Evolutionary conservation across 92 coral and sea anemone genomes (phyloP), one percentile per base, ranked within the genome.

Genomic region (Plumapathes pennacea): DNA sequence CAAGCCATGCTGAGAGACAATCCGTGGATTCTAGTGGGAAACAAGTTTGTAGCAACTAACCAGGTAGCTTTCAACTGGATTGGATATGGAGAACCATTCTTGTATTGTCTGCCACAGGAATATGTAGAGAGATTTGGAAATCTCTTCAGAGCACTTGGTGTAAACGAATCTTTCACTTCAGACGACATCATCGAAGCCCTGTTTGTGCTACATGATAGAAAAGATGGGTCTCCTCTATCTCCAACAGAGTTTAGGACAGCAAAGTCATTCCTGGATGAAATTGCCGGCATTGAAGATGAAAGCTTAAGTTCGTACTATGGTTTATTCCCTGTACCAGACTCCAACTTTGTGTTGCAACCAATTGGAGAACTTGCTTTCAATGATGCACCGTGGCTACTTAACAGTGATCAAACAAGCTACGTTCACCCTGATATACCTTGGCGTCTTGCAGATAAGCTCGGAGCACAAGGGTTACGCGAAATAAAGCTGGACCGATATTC

Each of bases 21-120:
- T 53, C 86, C 89, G 36, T 91, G 97, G 97, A 78, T 91, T 43
- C 69, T 87, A 51, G 82, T 91, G 19, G 64, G 68, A 24, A 64
- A 68, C 45, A 84, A 76, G 58, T 91, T 91, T 45, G 85, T 87
- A 10, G 69, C 80, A n/a, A 33, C 89, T 0, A 71, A 80, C 32
- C 87, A 91, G 47, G 96, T 87, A 42, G 96, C 97, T 23, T 83
- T 78, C 41, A 39, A 73, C 8, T 91, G 97, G 96, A 83, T 21
- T 42, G 84, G 78, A n/a, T 77, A 79, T 31, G 96, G 97, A 10
- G 84, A 69, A 25, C 97, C 96, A 4, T 91, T 87, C 48, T 72
- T 91, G 23, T 83, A 81, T 74, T 77, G 77, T 34, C 78, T 91
- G 3, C 89, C 97, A n/a, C 65, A 74, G 20, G 97, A 91, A 25